Evolutionary conservation across 2,888 invertebrate genomes (phyloP).

Genomic region (Acanthosepion lycidas): DNA sequence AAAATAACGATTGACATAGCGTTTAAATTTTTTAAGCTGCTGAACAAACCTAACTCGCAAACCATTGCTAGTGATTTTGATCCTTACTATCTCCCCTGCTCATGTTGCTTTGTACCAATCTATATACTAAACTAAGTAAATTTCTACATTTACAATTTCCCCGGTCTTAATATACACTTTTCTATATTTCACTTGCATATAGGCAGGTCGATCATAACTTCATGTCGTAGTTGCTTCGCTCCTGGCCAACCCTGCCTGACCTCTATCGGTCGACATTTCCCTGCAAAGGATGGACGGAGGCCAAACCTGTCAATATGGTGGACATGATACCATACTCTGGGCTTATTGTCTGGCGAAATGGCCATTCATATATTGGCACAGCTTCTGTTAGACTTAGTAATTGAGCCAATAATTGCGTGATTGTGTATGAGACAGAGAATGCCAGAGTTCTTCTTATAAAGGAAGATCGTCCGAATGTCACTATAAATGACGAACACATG

Average conservation of each 20-base stretch:
- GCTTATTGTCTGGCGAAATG: slow-evolving; percentile 23
- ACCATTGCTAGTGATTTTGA: not conserved
- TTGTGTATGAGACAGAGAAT: not conserved
- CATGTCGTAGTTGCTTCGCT: not conserved
- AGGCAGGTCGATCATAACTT: not conserved
- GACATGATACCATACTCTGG: not conserved
- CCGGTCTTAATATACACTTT: not conserved
- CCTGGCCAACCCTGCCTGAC: not conserved
- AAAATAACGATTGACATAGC: too few relatives aligned
- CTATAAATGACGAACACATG: not conserved
- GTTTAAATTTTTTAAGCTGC: too few relatives aligned
- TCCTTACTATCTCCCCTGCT: not conserved
- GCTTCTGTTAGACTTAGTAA: slow-evolving; percentile 10
- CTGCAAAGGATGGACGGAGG: not conserved
- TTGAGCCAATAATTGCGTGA: slow-evolving; percentile 12
- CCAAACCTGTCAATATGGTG: slow-evolving; percentile 12
- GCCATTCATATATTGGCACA: slow-evolving; percentile 33
- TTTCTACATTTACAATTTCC: not conserved
- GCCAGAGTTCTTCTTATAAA: not conserved
- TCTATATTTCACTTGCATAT: too few relatives aligned
- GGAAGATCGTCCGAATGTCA: not conserved
- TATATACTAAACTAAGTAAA: not conserved
- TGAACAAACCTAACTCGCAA: too few relatives aligned
- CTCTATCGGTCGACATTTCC: not conserved
- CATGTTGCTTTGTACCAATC: too few relatives aligned